Conservation (phyloP, 2,888 invertebrate species). For the Aradus depressus region DNA sequence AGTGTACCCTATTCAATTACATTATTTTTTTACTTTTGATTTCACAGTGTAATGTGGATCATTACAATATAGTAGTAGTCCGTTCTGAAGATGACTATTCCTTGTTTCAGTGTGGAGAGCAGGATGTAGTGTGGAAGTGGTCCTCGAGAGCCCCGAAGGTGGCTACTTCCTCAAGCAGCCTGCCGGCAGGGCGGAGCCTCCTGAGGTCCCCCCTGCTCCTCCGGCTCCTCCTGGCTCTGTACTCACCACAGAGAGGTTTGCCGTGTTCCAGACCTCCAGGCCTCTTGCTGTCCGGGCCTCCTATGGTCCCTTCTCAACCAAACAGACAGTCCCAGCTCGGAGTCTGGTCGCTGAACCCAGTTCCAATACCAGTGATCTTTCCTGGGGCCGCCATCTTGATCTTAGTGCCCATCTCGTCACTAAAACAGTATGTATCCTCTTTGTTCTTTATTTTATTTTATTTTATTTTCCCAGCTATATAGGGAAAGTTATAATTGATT, state of each 20-base stretch:
- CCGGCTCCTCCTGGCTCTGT: slow-evolving; percentile 38
- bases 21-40: too few relatives aligned
- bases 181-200: slow-evolving; percentile 53
- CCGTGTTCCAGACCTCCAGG: slow-evolving; percentile 81
- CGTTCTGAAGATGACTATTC: too few relatives aligned
- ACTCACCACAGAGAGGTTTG: slow-evolving; percentile 44
- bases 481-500: too few relatives aligned
- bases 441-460: background rate
- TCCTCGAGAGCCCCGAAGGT: slow-evolving; percentile 83
- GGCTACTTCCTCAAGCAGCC: slow-evolving; percentile 81
- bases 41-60: too few relatives aligned
- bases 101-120: slow-evolving; percentile 39
- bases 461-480: background rate
- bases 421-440: slow-evolving; percentile 19
- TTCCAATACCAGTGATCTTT: slow-evolving; percentile 35
- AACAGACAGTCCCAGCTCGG: slow-evolving; percentile 83
- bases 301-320: slow-evolving; percentile 90
- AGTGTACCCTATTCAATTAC: too few relatives aligned
- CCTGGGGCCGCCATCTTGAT: slow-evolving; percentile 55
- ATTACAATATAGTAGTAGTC: too few relatives aligned
- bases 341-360: slow-evolving; percentile 72
- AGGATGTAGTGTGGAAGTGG: slow-evolving; percentile 67
- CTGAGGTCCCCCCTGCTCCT: slow-evolving; percentile 35
- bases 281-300: slow-evolving; percentile 84
- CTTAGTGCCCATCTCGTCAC: slow-evolving; percentile 78